phyloP scores from a whole-genome alignment of 2,888 invertebrate genomes.

The Zeuzera pyrina region DNA sequence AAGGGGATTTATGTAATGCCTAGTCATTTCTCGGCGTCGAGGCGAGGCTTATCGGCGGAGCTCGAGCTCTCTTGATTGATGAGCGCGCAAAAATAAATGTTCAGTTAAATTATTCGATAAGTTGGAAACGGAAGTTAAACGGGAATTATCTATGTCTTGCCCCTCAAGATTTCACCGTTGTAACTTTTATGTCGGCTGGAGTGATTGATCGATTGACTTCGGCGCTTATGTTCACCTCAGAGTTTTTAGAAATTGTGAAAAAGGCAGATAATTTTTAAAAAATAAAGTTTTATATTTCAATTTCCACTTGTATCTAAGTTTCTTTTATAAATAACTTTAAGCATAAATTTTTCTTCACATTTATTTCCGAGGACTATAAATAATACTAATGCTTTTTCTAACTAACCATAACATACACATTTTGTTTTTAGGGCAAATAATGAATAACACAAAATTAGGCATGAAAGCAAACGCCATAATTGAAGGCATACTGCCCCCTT shows the following conservation, averaged over 20 bases:
- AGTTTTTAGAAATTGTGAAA: too few relatives aligned
- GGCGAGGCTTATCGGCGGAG: slow-evolving; percentile 68
- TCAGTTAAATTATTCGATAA: slow-evolving; percentile 76
- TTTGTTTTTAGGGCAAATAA: too few relatives aligned
- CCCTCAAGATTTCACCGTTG: slow-evolving; percentile 66
- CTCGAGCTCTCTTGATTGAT: slow-evolving; percentile 72
- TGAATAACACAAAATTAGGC: slow-evolving; percentile 54
- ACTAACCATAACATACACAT: too few relatives aligned
- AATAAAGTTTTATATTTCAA: too few relatives aligned
- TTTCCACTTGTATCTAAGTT: too few relatives aligned
- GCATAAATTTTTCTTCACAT: too few relatives aligned
- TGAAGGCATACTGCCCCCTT: slow-evolving; percentile 63
- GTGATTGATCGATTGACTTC: slow-evolving; percentile 60
- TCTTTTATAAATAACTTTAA: too few relatives aligned
- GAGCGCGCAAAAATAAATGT: slow-evolving; percentile 75
- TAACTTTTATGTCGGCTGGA: slow-evolving; percentile 55
- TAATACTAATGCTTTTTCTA: too few relatives aligned
- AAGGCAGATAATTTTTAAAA: too few relatives aligned
- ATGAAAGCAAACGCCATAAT: slow-evolving; percentile 68
- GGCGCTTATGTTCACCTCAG: slow-evolving; percentile 8
- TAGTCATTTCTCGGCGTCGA: slow-evolving; percentile 75
- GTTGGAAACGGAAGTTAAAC: slow-evolving; percentile 75
- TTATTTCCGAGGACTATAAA: too few relatives aligned
- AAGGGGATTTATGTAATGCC: slow-evolving; percentile 75
- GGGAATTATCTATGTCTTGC: slow-evolving; percentile 74